A percentile compares a stretch with the other conserved stretches of the same genome.
Evolutionary conservation across 92 coral and sea anemone species (phyloP).

Genomic region (Umimayanthus kanabou): DNA sequence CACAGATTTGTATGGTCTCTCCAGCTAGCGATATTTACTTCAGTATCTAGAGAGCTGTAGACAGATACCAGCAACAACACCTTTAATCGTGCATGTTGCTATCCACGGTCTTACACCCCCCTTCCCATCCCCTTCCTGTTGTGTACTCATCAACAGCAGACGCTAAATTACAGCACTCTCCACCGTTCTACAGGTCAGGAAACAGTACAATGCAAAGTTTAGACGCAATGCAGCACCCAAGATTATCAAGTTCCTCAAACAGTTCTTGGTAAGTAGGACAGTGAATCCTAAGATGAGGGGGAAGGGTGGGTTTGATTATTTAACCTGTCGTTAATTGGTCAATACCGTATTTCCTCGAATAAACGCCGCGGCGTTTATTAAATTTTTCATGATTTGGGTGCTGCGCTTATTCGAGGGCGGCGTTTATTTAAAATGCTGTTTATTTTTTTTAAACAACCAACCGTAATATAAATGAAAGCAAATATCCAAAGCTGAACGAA

Average conservation of each 20-base stretch:
- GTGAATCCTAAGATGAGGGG: neutral
- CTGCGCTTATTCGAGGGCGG: constrained; percentile 85
- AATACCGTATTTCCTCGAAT: too few relatives aligned
- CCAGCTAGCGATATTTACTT: neutral
- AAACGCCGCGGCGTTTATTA: too few relatives aligned
- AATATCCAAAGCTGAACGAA: too few relatives aligned
- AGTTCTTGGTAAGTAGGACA: constrained; percentile 70
- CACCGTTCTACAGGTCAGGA: constrained; percentile 61
- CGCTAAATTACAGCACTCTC: neutral
- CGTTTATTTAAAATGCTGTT: constrained; percentile 64
- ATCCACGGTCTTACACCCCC: neutral
- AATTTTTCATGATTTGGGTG: too few relatives aligned
- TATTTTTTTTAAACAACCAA: too few relatives aligned
- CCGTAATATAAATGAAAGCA: too few relatives aligned
- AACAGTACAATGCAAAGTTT: constrained; percentile 77
- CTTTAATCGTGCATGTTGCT: neutral
- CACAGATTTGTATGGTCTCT: neutral
- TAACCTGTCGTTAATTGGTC: too few relatives aligned
- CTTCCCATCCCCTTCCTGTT: too few relatives aligned
- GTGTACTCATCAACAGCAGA: neutral
- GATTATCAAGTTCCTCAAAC: constrained; percentile 81
- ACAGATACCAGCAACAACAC: neutral
- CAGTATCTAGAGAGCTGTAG: too few relatives aligned
- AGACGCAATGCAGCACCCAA: constrained; percentile 91
- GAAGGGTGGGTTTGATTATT: neutral